phyloP scores from a whole-genome alignment of 2,797 vertebrate genomes.

The Anas capensis region DNA sequence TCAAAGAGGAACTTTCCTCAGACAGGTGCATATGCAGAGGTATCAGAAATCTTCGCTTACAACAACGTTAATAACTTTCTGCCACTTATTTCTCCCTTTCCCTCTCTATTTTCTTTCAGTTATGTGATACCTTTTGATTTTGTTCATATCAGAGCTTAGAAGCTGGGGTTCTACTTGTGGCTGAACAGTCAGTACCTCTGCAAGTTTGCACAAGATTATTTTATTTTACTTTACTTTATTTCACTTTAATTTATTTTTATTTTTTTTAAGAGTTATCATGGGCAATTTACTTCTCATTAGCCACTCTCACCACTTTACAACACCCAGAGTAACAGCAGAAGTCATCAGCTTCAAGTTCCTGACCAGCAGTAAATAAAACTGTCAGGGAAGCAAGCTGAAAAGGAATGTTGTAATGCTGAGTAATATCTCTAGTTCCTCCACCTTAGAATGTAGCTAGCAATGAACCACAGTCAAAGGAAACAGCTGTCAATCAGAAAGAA shows the following conservation, averaged over 20 bases:
- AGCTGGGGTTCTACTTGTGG: neutral
- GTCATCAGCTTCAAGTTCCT: neutral
- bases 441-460: neutral
- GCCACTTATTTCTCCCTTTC: neutral
- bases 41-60: neutral
- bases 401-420: neutral
- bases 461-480: neutral
- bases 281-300: neutral
- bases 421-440: neutral
- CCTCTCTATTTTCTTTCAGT: neutral
- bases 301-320: neutral
- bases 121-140: neutral
- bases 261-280: neutral
- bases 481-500: neutral
- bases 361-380: neutral
- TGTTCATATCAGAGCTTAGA: neutral
- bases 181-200: neutral
- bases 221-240: neutral
- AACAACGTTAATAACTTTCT: neutral
- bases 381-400: neutral
- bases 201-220: neutral
- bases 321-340: neutral
- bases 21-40: accelerated
- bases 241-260: neutral
- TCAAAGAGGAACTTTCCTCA: neutral